A percentile compares a stretch with the other conserved stretches of the same genome.
Conservation (phyloP, 2,888 invertebrate genomes). For the Meandrusa payeni region DNA sequence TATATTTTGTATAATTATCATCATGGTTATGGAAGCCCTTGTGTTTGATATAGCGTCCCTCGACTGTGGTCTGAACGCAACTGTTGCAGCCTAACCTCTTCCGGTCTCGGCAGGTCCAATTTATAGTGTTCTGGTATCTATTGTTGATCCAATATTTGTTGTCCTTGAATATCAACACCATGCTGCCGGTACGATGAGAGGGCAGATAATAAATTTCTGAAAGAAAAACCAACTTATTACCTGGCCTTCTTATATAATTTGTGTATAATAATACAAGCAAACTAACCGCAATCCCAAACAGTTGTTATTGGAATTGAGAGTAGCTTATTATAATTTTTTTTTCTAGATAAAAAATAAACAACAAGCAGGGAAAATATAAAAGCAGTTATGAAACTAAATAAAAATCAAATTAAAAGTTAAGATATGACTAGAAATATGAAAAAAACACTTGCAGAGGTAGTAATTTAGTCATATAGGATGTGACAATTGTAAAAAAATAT, state of each 20-base stretch:
- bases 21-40: slow-evolving; percentile 71
- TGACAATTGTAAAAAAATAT: neutral
- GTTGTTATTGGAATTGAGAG: slow-evolving; percentile 1
- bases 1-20: slow-evolving; percentile 73
- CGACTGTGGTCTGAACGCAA: slow-evolving; percentile 68
- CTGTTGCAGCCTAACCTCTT: slow-evolving; percentile 69
- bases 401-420: slow-evolving; percentile 28
- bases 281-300: slow-evolving; percentile 10
- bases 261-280: neutral
- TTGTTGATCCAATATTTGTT: slow-evolving; percentile 78
- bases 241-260: slow-evolving; percentile 3
- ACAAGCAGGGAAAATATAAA: slow-evolving; percentile 13
- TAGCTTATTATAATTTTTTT: too few species aligned
- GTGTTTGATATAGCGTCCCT: slow-evolving; percentile 69
- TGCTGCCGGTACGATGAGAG: slow-evolving; percentile 72
- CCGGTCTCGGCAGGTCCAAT: slow-evolving; percentile 72
- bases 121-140: slow-evolving; percentile 72
- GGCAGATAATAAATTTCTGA: slow-evolving; percentile 73
- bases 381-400: slow-evolving; percentile 27
- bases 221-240: slow-evolving; percentile 37
- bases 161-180: slow-evolving; percentile 73
- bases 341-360: slow-evolving; percentile 22
- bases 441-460: too few species aligned
- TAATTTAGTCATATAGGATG: neutral
- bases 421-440: too few species aligned